Evolutionary conservation across 2,888 invertebrate species (phyloP).

Genomic region (Drosophila atripex): DNA sequence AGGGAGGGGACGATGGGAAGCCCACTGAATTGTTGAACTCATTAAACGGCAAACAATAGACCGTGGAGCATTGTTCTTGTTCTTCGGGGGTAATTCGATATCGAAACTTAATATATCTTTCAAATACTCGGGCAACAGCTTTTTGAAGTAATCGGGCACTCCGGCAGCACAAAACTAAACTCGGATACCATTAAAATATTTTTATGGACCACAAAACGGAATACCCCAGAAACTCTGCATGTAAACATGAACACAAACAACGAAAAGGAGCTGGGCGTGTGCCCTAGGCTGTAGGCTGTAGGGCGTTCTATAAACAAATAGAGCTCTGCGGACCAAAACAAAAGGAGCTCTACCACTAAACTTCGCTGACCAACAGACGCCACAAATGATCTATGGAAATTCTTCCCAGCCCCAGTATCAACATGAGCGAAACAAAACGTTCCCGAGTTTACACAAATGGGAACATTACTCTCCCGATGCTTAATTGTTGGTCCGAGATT

Average conservation of each 20-base stretch:
- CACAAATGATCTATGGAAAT: slow-evolving; percentile 72
- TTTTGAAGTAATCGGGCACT: slow-evolving; percentile 54
- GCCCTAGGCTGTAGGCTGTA: slow-evolving; percentile 1
- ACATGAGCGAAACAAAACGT: slow-evolving; percentile 34
- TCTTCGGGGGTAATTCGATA: slow-evolving; percentile 61
- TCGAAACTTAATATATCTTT: slow-evolving; percentile 63
- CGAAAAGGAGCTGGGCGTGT: not conserved
- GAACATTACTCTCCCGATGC: slow-evolving; percentile 54
- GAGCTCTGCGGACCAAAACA: slow-evolving; percentile 34
- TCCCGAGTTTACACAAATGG: slow-evolving; percentile 58
- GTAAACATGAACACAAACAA: slow-evolving; percentile 32
- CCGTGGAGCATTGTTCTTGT: slow-evolving; percentile 31
- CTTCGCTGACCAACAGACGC: slow-evolving; percentile 55
- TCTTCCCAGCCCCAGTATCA: slow-evolving; percentile 30
- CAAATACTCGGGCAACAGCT: slow-evolving; percentile 48
- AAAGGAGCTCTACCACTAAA: slow-evolving; percentile 35
- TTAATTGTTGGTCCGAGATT: slow-evolving; percentile 64
- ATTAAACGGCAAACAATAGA: slow-evolving; percentile 67
- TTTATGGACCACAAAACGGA: slow-evolving; percentile 55
- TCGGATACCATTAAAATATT: slow-evolving; percentile 55
- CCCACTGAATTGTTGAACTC: slow-evolving; percentile 57
- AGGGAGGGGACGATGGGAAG: slow-evolving; percentile 22
- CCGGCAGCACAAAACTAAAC: slow-evolving; percentile 51
- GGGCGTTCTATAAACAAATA: slow-evolving; percentile 44
- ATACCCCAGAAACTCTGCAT: slow-evolving; percentile 23